These are phyloP conservation scores for Plectrocnemia conspersa DNA, from an alignment of 1,140 invertebrate genomes.

Conservation along the genomic window DNA sequence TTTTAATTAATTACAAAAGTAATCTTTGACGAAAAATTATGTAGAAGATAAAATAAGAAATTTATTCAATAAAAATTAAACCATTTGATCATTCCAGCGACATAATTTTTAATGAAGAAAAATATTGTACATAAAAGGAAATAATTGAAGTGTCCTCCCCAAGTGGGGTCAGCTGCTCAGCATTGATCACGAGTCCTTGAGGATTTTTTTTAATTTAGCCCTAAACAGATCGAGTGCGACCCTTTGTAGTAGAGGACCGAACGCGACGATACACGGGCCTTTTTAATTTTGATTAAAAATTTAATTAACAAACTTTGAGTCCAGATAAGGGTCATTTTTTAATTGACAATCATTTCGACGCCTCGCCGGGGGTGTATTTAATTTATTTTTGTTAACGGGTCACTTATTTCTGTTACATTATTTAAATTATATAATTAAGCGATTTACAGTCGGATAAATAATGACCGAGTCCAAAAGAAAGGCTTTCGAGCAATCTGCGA, in stretches of 20 bases:
- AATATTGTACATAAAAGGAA: too few relatives aligned
- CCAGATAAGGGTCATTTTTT: slow-evolving; percentile 28
- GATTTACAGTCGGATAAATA: not conserved
- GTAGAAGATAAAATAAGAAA: too few relatives aligned
- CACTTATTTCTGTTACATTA: too few relatives aligned
- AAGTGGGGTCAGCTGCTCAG: slow-evolving; percentile 15
- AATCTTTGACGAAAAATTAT: too few relatives aligned
- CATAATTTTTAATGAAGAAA: too few relatives aligned
- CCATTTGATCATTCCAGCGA: too few relatives aligned
- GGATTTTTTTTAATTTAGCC: slow-evolving; percentile 6
- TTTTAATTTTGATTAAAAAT: slow-evolving; percentile 34
- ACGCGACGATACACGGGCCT: slow-evolving; percentile 9
- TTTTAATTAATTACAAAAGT: too few relatives aligned
- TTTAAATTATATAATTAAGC: not conserved
- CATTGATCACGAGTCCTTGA: slow-evolving; percentile 12
- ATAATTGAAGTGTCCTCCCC: too few relatives aligned
- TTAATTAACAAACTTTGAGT: slow-evolving; percentile 32
- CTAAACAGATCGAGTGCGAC: not conserved
- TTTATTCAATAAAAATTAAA: too few relatives aligned
- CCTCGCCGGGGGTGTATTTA: not conserved
- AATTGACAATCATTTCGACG: slow-evolving; percentile 30
- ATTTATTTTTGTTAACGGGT: too few relatives aligned
- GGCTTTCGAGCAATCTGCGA: slow-evolving; percentile 5
- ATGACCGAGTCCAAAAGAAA: slow-evolving; percentile 6
- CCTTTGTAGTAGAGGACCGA: slow-evolving; percentile 12